Conservation (phyloP, 92 coral and sea anemone species). For the Montipora capitata region DNA sequence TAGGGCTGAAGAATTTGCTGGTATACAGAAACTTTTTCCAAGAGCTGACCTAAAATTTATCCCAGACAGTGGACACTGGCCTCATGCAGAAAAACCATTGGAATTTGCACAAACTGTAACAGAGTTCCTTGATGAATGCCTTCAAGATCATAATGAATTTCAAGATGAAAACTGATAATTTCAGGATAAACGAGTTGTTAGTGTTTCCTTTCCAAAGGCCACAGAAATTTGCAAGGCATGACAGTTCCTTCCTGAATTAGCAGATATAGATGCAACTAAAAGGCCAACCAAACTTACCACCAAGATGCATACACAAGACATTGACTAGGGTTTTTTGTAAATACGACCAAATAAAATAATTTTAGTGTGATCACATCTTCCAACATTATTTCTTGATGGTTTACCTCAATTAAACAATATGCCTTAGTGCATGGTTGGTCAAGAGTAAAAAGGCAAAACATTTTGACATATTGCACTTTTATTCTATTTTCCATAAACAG, state of each 20-base stretch:
- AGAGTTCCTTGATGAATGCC: slow-evolving; percentile 68
- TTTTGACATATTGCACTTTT: not conserved
- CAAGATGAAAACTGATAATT: not conserved
- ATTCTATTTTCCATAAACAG: not conserved
- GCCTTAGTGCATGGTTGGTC: no score
- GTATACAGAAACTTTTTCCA: slow-evolving; percentile 85
- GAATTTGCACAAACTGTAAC: slow-evolving; percentile 80
- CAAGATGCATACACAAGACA: no score
- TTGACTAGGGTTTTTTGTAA: no score
- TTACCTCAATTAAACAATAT: no score
- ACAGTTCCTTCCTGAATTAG: no score
- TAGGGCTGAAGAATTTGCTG: slow-evolving; percentile 75
- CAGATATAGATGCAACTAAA: no score
- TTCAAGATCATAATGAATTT: slow-evolving; percentile 12
- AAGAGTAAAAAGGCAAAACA: not conserved
- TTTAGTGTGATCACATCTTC: no score
- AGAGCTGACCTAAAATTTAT: slow-evolving; percentile 82
- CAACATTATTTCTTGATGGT: no score
- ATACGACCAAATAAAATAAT: no score
- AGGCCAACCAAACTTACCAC: no score
- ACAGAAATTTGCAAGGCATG: no score
- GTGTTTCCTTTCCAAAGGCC: not conserved
- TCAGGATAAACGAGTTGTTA: no score
- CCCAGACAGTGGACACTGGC: slow-evolving; percentile 96
- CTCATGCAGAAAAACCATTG: slow-evolving; percentile 88